These are phyloP conservation scores for Arge pagana DNA, from an alignment of 2,888 invertebrate species.

Conservation along the genomic window DNA sequence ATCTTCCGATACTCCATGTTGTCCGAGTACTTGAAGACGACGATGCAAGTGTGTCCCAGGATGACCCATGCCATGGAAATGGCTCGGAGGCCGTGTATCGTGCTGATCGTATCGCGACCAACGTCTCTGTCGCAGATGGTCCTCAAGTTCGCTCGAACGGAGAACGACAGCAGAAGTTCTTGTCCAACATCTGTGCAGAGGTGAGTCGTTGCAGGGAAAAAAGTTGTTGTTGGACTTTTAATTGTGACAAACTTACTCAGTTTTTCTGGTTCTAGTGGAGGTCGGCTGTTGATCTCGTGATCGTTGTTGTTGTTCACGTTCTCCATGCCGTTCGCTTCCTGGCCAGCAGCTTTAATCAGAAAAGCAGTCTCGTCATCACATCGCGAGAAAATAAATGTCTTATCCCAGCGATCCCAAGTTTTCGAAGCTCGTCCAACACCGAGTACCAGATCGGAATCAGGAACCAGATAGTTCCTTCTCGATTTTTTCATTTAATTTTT, in stretches of 20 bases:
- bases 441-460: too few relatives aligned
- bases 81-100: constrained; percentile 55
- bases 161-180: constrained; percentile 56
- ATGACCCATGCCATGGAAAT: constrained; percentile 59
- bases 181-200: constrained; percentile 45
- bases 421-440: too few relatives aligned
- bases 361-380: too few relatives aligned
- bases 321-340: constrained; percentile 32
- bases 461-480: too few relatives aligned
- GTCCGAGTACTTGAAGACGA: constrained; percentile 83
- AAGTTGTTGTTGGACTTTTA: background rate
- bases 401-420: too few relatives aligned
- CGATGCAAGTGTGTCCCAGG: constrained; percentile 63
- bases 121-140: constrained; percentile 55
- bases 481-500: too few relatives aligned
- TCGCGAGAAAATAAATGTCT: too few relatives aligned
- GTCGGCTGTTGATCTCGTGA: constrained; percentile 40
- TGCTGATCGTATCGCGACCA: constrained; percentile 56
- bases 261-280: constrained; percentile 40
- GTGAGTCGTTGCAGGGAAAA: background rate
- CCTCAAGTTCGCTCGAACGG: constrained; percentile 50
- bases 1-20: constrained; percentile 62
- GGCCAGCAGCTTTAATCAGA: constrained; percentile 51
- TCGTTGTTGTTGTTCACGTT: constrained; percentile 34
- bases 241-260: constrained; percentile 41